phyloP scores from a whole-genome alignment of 2,888 invertebrate genomes.

The Lycaena phlaeas region DNA sequence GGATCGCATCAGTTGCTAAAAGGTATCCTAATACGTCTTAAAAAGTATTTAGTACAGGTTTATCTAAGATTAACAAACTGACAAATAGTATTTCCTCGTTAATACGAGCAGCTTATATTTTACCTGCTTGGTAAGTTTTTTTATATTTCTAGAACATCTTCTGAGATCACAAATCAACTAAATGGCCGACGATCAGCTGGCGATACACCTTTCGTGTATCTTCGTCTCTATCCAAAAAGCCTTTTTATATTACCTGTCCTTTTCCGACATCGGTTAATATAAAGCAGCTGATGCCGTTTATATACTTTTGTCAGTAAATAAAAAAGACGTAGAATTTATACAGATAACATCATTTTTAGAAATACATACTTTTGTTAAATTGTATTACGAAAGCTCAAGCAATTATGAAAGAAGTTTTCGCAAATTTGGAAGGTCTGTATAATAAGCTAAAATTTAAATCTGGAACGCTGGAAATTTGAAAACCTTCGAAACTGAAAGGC shows the following conservation, averaged over 20 bases:
- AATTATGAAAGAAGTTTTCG: no score
- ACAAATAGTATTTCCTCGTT: no score
- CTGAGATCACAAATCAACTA: conserved; percentile 1
- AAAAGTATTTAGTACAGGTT: no score
- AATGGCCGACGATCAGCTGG: conserved; percentile 18
- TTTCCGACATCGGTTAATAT: background rate
- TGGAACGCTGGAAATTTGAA: conserved; percentile 15
- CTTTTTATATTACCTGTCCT: background rate
- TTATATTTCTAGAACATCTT: background rate
- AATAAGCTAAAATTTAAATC: conserved; percentile 13
- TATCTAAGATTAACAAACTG: no score
- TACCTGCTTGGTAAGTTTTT: no score
- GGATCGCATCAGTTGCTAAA: no score
- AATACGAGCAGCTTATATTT: no score
- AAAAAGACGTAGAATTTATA: background rate
- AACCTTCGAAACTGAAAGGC: conserved; percentile 13
- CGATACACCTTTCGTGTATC: conserved; percentile 15
- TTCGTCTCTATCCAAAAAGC: conserved; percentile 14
- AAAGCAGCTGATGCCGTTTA: conserved; percentile 3
- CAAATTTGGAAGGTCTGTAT: no score
- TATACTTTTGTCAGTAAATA: background rate
- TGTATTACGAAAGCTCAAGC: no score
- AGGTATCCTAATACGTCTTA: no score
- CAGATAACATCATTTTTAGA: background rate
- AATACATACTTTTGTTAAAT: no score